Conservation (phyloP, 2,888 invertebrate species). For the Galerucella pusilla region DNA sequence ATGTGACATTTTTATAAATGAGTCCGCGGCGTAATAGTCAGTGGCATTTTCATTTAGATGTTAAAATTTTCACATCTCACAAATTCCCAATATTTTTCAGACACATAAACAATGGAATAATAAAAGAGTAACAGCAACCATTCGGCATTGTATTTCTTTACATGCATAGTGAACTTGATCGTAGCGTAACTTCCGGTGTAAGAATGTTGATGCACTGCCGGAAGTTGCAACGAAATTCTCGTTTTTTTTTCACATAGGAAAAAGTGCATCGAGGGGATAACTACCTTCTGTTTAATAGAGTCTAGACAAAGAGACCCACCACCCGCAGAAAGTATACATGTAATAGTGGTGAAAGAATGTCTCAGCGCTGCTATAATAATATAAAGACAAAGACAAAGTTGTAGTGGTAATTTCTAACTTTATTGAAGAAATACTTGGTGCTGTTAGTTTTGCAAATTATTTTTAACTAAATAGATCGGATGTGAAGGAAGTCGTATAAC, state of each 20-base stretch:
- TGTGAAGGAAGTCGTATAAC: not conserved
- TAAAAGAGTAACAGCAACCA: constrained; percentile 31
- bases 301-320: not conserved
- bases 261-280: constrained; percentile 10
- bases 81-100: constrained; percentile 28
- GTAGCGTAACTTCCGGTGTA: constrained; percentile 38
- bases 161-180: constrained; percentile 33
- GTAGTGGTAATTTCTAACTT: too few species aligned
- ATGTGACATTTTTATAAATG: constrained; percentile 12
- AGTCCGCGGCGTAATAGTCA: too few species aligned
- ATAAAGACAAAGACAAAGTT: not conserved
- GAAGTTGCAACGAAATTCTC: constrained; percentile 32
- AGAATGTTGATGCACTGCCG: constrained; percentile 28
- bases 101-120: constrained; percentile 29
- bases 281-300: constrained; percentile 1
- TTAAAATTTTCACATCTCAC: constrained; percentile 20
- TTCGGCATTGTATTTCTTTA: constrained; percentile 31
- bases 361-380: not conserved
- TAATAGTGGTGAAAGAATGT: not conserved
- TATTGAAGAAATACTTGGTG: too few species aligned
- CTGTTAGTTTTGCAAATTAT: too few species aligned
- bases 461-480: not conserved
- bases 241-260: constrained; percentile 37
- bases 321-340: constrained; percentile 12
- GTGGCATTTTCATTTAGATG: not conserved